Percentiles rank a stretch among this genome's conserved stretches.
phyloP scores from a whole-genome alignment of 2,888 invertebrate genomes.

The Volucella inflata region DNA sequence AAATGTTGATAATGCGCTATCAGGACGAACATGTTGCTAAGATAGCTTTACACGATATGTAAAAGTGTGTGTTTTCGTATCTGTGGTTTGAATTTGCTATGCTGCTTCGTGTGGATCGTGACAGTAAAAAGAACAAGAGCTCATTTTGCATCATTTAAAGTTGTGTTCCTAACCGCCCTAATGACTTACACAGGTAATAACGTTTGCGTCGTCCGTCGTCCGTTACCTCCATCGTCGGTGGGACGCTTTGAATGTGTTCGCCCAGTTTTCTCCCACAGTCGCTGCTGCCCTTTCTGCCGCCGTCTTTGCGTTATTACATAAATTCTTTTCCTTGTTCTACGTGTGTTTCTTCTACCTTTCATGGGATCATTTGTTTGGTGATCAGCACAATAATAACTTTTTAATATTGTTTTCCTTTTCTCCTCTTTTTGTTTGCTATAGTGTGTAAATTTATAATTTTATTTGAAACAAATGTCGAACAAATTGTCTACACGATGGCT shows the following conservation, averaged over 20 bases:
- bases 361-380: constrained; percentile 67
- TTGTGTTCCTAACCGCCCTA: constrained; percentile 66
- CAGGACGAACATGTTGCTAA: constrained; percentile 61
- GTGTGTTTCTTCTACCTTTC: constrained; percentile 42
- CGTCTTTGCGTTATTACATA: constrained; percentile 51
- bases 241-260: constrained; percentile 65
- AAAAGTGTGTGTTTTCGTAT: constrained; percentile 11
- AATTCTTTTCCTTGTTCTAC: constrained; percentile 29
- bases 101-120: constrained; percentile 62
- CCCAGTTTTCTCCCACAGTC: constrained; percentile 67
- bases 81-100: not conserved
- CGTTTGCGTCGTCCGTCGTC: constrained; percentile 16
- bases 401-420: no score
- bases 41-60: constrained; percentile 25
- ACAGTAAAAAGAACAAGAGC: constrained; percentile 45
- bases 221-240: constrained; percentile 14
- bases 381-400: constrained; percentile 68
- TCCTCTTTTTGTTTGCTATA: constrained; percentile 15
- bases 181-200: constrained; percentile 71
- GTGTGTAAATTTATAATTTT: constrained; percentile 72
- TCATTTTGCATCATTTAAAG: constrained; percentile 69
- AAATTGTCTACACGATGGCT: constrained; percentile 74
- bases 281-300: constrained; percentile 1
- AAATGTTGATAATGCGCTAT: constrained; percentile 70
- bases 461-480: constrained; percentile 70